A percentile compares a stretch with the other conserved stretches of the same genome.
phyloP scores from a whole-genome alignment of 2,797 vertebrate genomes.

The Tarsius wallacei region DNA sequence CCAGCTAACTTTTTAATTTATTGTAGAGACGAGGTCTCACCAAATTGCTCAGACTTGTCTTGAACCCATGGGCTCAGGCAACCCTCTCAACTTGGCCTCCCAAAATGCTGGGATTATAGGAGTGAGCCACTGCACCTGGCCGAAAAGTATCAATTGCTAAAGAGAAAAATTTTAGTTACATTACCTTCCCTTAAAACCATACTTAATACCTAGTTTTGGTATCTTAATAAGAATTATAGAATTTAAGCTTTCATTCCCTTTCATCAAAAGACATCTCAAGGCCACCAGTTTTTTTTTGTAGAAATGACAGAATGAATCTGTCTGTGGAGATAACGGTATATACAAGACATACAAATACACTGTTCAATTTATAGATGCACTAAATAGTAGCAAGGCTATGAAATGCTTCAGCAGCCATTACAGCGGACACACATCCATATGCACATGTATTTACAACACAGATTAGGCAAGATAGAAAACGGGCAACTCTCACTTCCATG shows the following conservation, averaged over 20 bases:
- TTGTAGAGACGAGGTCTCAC: no score
- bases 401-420: conserved; percentile 80
- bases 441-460: conserved; percentile 79
- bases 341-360: conserved; percentile 81
- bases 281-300: conserved; percentile 41
- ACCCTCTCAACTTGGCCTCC: no score
- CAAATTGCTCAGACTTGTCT: no score
- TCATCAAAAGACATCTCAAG: conserved; percentile 47
- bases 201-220: conserved; percentile 43
- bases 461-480: conserved; percentile 86
- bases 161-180: neutral
- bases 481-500: conserved; percentile 78
- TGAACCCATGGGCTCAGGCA: no score
- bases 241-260: conserved; percentile 65
- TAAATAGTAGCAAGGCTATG: conserved; percentile 75
- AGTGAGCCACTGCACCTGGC: no score
- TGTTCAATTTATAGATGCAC: conserved; percentile 84
- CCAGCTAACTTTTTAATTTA: no score
- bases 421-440: conserved; percentile 69
- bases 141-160: conserved; percentile 53
- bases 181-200: conserved; percentile 57
- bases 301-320: conserved; percentile 72
- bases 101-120: no score
- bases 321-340: conserved; percentile 80
- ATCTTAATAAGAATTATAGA: conserved; percentile 72